Evolutionary conservation across 2,888 invertebrate species (phyloP), one percentile per base, ranked within the genome.

Genomic region (Zaprionus obscuricornis): DNA sequence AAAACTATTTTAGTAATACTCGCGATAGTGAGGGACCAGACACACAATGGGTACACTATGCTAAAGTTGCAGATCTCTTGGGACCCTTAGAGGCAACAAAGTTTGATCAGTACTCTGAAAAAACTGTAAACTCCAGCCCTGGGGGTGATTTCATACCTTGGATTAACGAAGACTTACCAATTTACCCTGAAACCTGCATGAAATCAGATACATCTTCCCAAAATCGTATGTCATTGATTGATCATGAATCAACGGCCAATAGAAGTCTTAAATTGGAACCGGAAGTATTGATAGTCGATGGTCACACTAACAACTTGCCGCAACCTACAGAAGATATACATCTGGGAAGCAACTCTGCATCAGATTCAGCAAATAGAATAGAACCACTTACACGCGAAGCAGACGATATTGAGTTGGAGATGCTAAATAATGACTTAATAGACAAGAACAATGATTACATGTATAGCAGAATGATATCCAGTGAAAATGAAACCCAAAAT

Each of bases 31-130:
- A 1, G 0, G 40, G 39, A 1, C 13, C 26, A 1, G 17, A 40
- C 2, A 50, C 40, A 0, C 16, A 58, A 1, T 77, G 74, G 74
- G 13, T 20, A n/a, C 55, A 67, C 24, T 74, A 67, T 36, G 0
- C 20, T 0, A 60, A 36, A 34, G 27, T 74, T 7, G 10, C 26
- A 0, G 11, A 49, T 17, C 29, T 76, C 1, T 3, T 71, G 1
- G 39, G 11, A 5, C 13, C 36, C 3, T 6, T 49, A 1, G 34
- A 42, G 5, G 31, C 11, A 0, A 24, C 34, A 0, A 22, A 29
- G 1, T 39, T 65, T 3, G 45, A 51, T 13, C 20, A 29, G 2
- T 17, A 7, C 2, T 11, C 34, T 2, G 31, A 57, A 0, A 17
- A 17, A 1, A 26, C 8, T 13, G 18, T 24, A 7, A 39, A 11